phyloP scores from a whole-genome alignment of 2,797 vertebrate genomes.

The Phrynocephalus forsythii region DNA sequence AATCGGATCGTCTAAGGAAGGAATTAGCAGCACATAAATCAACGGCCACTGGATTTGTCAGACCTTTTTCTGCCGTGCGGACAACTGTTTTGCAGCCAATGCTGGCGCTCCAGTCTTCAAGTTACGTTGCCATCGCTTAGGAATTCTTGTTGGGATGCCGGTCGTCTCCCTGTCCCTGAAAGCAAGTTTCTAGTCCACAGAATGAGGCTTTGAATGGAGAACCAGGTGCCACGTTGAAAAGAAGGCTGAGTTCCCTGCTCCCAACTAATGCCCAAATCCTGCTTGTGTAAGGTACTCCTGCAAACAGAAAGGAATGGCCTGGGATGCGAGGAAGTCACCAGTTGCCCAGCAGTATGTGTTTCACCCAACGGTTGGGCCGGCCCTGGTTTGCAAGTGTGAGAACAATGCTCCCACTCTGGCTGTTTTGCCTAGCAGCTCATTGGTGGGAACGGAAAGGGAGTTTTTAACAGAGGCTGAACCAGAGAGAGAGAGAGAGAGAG shows the following conservation, averaged over 20 bases:
- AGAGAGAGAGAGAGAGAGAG: constrained; percentile 13
- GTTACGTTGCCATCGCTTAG: background rate
- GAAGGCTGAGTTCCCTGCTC: too few species aligned
- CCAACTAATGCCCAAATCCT: too few species aligned
- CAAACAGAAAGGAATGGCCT: background rate
- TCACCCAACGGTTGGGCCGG: background rate
- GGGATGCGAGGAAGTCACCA: background rate
- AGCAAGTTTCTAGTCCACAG: background rate
- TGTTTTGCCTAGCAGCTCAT: background rate
- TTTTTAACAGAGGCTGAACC: background rate
- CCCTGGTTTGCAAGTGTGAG: background rate
- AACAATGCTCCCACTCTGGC: background rate
- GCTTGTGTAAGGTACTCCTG: too few species aligned
- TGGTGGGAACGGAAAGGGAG: background rate
- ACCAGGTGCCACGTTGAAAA: too few species aligned
- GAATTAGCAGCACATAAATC: constrained; percentile 69
- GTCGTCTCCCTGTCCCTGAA: background rate
- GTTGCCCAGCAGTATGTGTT: background rate
- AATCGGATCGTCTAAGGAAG: constrained; percentile 67
- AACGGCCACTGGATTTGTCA: constrained; percentile 34
- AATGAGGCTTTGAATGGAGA: too few species aligned
- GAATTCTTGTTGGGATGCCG: background rate
- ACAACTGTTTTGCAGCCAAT: background rate
- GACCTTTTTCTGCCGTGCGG: constrained; percentile 35
- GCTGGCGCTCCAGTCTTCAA: background rate